Conservation (phyloP, 1,140 invertebrate genomes). For the Lucilia cuprina region DNA sequence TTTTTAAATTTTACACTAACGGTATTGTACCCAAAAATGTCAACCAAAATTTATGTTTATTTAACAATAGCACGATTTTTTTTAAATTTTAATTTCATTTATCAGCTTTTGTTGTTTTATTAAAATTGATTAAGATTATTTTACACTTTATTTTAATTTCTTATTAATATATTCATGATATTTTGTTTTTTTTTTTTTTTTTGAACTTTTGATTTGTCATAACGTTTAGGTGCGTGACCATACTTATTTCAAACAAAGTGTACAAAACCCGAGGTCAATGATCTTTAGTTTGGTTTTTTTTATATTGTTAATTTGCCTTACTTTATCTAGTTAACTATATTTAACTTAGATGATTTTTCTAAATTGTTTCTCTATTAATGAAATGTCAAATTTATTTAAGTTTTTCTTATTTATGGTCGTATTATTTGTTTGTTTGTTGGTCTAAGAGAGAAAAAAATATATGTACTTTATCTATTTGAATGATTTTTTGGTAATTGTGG, state of each 20-base stretch:
- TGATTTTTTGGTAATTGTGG: too few relatives aligned
- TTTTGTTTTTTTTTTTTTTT: neutral
- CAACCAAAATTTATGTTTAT: too few relatives aligned
- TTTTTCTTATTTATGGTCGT: too few relatives aligned
- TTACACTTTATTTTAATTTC: neutral
- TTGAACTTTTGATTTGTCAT: conserved; percentile 7
- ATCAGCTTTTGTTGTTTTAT: neutral
- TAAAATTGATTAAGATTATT: neutral
- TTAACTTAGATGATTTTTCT: too few relatives aligned
- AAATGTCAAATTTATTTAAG: neutral
- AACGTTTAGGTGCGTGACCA: neutral
- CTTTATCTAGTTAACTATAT: neutral
- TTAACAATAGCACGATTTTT: too few relatives aligned
- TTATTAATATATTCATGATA: neutral
- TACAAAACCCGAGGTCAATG: neutral
- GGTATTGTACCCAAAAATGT: too few relatives aligned
- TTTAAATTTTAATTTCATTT: neutral
- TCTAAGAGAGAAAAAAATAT: too few relatives aligned
- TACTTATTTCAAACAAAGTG: neutral
- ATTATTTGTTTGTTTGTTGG: too few relatives aligned
- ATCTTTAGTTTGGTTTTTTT: neutral
- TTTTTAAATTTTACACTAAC: too few relatives aligned
- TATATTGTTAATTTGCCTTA: neutral
- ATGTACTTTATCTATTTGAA: too few relatives aligned
- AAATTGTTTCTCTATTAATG: too few relatives aligned